Percentiles rank a stretch among this genome's conserved stretches.
phyloP scores from a whole-genome alignment of 2,797 vertebrate species.

The Peromyscus attwateri region DNA sequence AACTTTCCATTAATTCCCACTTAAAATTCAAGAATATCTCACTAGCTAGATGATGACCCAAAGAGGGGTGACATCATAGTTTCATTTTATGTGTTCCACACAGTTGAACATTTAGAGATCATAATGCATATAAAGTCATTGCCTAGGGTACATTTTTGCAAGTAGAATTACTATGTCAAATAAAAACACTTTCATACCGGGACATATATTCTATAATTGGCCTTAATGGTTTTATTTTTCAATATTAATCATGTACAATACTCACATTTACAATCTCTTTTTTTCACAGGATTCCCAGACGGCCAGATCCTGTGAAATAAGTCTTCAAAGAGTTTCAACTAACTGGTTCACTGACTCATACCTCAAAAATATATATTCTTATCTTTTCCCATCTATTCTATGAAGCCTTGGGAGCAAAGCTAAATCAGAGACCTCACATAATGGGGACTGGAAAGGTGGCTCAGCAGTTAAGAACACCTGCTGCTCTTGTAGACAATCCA shows the following conservation, averaged over 20 bases:
- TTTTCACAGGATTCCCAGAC: background rate
- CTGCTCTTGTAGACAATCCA: background rate
- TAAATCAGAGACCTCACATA: background rate
- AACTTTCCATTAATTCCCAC: background rate
- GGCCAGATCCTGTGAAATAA: background rate
- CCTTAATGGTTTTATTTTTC: background rate
- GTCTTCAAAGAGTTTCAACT: constrained; percentile 18
- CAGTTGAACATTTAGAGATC: background rate
- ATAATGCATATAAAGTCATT: constrained; percentile 2
- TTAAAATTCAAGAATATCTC: constrained; percentile 42
- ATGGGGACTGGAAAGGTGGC: too few species aligned
- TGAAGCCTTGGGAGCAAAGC: constrained; percentile 3
- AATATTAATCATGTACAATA: background rate
- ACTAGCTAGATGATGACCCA: background rate
- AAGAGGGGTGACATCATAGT: background rate
- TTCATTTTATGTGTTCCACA: background rate
- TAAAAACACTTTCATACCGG: background rate
- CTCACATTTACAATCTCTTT: constrained; percentile 5
- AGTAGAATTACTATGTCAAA: constrained; percentile 10
- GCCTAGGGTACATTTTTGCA: background rate
- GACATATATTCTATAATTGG: background rate
- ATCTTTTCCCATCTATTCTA: background rate
- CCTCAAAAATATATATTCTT: background rate
- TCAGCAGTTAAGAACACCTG: background rate
- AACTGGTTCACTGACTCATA: background rate